phyloP scores from a whole-genome alignment of 1,140 invertebrate genomes.

The Aphis craccivora region DNA sequence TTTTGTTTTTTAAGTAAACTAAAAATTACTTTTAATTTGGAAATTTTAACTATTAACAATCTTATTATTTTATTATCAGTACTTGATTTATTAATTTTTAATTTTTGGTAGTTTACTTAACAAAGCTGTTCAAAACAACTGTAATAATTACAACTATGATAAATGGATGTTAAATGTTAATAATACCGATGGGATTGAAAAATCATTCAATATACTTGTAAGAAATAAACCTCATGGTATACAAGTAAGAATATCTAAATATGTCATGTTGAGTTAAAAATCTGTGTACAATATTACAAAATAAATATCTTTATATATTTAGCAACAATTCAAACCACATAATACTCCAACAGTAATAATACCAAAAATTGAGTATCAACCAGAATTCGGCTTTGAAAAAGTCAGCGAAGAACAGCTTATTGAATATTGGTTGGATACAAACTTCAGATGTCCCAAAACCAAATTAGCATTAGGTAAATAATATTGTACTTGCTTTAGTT shows the following conservation, averaged over 20 bases:
- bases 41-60: background rate
- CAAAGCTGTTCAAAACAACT: background rate
- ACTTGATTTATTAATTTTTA: background rate
- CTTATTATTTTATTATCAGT: background rate
- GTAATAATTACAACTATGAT: constrained; percentile 33
- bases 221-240: constrained; percentile 46
- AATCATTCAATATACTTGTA: constrained; percentile 21
- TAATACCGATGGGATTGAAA: background rate
- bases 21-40: background rate
- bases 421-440: constrained; percentile 47
- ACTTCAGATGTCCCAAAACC: constrained; percentile 29
- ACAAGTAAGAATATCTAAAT: constrained; percentile 19
- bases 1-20: background rate
- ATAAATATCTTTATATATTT: background rate
- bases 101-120: background rate
- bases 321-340: background rate
- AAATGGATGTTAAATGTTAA: constrained; percentile 17
- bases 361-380: constrained; percentile 50
- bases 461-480: constrained; percentile 16
- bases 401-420: background rate
- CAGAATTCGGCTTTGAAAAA: constrained; percentile 54
- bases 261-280: background rate
- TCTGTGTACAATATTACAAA: background rate
- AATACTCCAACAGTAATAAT: background rate
- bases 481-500: background rate